A percentile compares a stretch with the other conserved stretches of the same genome.
phyloP scores from a whole-genome alignment of 2,888 invertebrate species.

The Coelinius sp. region DNA sequence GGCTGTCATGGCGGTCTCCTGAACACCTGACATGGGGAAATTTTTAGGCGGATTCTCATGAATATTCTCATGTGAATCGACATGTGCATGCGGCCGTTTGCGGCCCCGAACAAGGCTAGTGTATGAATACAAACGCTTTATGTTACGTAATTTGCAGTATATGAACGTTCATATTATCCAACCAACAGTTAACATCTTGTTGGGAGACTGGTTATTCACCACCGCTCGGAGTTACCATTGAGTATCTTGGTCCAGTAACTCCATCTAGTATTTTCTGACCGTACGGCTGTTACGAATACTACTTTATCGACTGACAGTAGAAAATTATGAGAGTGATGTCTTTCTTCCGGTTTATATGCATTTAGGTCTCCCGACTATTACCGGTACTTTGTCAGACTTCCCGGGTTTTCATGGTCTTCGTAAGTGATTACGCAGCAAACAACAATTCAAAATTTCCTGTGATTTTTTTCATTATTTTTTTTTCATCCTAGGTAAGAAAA shows the following conservation, averaged over 20 bases:
- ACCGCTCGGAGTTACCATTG: neutral
- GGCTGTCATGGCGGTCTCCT: no score
- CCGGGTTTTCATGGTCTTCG: neutral
- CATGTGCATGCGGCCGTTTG: no score
- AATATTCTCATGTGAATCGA: no score
- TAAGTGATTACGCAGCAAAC: neutral
- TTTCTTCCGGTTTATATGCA: neutral
- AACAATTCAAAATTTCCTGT: neutral
- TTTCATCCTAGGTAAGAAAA: neutral
- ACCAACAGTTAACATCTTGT: neutral
- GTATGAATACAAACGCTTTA: neutral
- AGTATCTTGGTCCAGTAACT: neutral
- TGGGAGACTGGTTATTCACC: neutral
- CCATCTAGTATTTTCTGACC: neutral
- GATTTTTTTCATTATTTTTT: neutral
- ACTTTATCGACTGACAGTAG: neutral
- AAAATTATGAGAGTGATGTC: neutral
- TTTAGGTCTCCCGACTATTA: no score
- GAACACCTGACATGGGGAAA: no score
- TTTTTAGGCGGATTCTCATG: no score
- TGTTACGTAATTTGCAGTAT: neutral
- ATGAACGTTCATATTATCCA: neutral
- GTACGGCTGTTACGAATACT: neutral
- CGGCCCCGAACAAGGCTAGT: neutral
- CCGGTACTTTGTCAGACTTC: neutral